Evolutionary conservation across 2,797 vertebrate genomes (phyloP).

Genomic region (Prionace glauca): DNA sequence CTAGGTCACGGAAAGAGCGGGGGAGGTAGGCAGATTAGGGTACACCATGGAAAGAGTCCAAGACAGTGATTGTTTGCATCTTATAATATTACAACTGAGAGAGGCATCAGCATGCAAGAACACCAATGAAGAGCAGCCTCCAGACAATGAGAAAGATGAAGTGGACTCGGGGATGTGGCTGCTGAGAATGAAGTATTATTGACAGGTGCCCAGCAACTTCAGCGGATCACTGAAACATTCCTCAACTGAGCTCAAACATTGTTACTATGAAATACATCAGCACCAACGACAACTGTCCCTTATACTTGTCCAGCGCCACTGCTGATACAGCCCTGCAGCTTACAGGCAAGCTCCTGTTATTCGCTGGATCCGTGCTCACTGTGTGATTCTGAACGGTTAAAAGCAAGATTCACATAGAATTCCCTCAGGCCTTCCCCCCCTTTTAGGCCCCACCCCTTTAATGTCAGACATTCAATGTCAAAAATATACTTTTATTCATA

Average conservation of each 20-base stretch:
- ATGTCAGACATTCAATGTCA: too few relatives aligned
- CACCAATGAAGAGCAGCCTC: not conserved
- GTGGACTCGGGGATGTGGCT: not conserved
- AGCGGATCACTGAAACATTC: not conserved
- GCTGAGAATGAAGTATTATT: not conserved
- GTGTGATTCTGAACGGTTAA: not conserved
- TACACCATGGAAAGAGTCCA: not conserved
- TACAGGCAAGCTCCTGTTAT: not conserved
- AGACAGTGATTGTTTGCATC: not conserved
- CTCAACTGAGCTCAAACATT: not conserved
- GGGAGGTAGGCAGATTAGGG: not conserved
- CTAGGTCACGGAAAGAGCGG: not conserved
- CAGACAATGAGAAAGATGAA: not conserved
- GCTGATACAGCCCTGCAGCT: not conserved
- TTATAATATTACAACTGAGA: not conserved
- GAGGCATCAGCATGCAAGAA: not conserved
- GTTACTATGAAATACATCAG: not conserved
- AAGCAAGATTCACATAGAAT: not conserved
- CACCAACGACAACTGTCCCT: not conserved
- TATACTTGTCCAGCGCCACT: not conserved
- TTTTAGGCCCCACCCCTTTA: too few relatives aligned
- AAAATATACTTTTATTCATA: too few relatives aligned
- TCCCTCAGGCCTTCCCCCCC: too few relatives aligned
- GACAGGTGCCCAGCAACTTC: not conserved
- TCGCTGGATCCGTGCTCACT: not conserved